Evolutionary conservation across 2,888 invertebrate genomes (phyloP).

Genomic region (Adineta ricciae): DNA sequence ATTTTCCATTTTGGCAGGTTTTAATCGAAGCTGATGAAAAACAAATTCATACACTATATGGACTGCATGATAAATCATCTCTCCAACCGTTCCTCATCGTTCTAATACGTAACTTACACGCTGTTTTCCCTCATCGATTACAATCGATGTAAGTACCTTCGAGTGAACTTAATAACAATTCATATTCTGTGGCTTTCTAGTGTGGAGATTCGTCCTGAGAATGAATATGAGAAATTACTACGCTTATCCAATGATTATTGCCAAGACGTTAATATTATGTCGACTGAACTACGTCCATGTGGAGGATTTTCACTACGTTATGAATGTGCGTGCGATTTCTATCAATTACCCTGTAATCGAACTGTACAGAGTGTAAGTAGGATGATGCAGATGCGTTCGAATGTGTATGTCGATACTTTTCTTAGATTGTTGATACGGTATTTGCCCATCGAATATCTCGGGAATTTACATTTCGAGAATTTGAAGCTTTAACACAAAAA

Average conservation of each 20-base stretch:
- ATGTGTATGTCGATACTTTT: neutral
- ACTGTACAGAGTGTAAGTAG: neutral
- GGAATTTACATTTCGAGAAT: slow-evolving; percentile 14
- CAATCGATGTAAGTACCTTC: neutral
- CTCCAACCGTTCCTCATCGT: neutral
- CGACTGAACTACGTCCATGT: neutral
- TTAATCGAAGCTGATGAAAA: slow-evolving; percentile 2
- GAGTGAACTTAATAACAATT: neutral
- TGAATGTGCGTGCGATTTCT: slow-evolving; percentile 7
- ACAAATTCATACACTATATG: neutral
- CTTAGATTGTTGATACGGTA: slow-evolving; percentile 6
- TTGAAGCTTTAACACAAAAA: slow-evolving; percentile 36
- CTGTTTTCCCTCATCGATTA: neutral
- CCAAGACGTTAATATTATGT: neutral
- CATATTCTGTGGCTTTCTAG: neutral
- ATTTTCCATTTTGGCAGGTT: neutral
- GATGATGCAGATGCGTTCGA: too few species aligned
- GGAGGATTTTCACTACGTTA: slow-evolving; percentile 6
- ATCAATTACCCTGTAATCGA: neutral
- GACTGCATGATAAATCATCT: neutral
- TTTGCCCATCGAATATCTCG: neutral
- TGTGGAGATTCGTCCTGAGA: neutral
- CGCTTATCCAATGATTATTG: neutral
- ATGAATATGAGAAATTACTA: neutral
- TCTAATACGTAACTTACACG: neutral